Conservation (phyloP, 2,797 vertebrate species). For the Manis crassicaudata region DNA sequence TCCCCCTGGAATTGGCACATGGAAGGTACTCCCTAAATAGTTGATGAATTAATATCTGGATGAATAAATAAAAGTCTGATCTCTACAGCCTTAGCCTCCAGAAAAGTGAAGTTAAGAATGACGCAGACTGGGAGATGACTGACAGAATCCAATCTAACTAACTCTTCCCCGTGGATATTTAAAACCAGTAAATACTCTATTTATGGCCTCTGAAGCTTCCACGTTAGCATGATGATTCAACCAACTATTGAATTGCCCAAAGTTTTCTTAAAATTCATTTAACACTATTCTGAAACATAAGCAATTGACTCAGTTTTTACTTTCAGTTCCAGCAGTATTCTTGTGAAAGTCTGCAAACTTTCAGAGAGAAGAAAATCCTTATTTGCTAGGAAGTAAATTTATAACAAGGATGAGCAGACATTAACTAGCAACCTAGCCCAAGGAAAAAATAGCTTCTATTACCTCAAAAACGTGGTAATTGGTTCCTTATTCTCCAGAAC, state of each 20-base stretch:
- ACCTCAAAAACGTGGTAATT: not conserved
- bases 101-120: constrained; percentile 24
- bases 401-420: not conserved
- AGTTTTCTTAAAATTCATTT: constrained; percentile 56
- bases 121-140: not conserved
- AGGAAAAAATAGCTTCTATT: not conserved
- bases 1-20: not conserved
- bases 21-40: constrained; percentile 2
- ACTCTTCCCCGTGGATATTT: not conserved
- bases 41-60: not conserved
- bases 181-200: constrained; percentile 38
- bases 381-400: not conserved
- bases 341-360: constrained; percentile 2
- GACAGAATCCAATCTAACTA: not conserved
- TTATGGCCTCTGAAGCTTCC: constrained; percentile 19
- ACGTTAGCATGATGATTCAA: constrained; percentile 36
- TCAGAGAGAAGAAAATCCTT: not conserved
- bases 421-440: not conserved
- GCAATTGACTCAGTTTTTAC: not conserved
- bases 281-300: constrained; percentile 56
- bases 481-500: not conserved
- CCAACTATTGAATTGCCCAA: not conserved
- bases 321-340: not conserved
- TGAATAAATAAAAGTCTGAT: constrained; percentile 52
- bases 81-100: not conserved